These are phyloP conservation scores for Rhodophaea formosa DNA, from an alignment of 2,888 invertebrate species.

Conservation along the genomic window DNA sequence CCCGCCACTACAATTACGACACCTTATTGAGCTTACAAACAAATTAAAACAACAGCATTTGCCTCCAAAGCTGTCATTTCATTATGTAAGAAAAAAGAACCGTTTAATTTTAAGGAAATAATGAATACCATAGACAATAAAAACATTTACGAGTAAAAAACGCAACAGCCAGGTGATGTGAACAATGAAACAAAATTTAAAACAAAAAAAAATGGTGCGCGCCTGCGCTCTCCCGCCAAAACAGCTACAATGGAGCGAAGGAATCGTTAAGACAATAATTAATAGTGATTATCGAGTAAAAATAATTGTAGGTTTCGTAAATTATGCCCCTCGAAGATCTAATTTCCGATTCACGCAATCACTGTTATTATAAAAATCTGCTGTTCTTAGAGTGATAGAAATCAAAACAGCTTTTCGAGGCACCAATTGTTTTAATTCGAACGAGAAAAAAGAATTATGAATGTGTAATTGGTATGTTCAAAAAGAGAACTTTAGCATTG, in stretches of 20 bases:
- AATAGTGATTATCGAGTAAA: conserved; percentile 64
- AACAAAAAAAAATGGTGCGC: conserved; percentile 18
- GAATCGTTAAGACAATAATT: conserved; percentile 59
- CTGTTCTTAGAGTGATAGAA: conserved; percentile 49
- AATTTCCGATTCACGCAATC: conserved; percentile 57
- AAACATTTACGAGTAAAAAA: conserved; percentile 20
- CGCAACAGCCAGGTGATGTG: conserved; percentile 25
- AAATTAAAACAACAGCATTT: neutral
- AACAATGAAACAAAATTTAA: conserved; percentile 26
- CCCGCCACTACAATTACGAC: neutral
- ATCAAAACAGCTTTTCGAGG: conserved; percentile 52
- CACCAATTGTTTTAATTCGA: conserved; percentile 71
- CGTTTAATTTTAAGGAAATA: conserved; percentile 17
- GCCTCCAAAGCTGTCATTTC: conserved; percentile 9
- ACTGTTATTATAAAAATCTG: conserved; percentile 60
- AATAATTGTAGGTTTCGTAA: conserved; percentile 64
- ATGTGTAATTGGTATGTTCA: conserved; percentile 66
- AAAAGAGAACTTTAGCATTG: conserved; percentile 59
- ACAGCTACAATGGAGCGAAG: conserved; percentile 36
- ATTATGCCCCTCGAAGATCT: conserved; percentile 55
- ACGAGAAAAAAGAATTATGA: conserved; percentile 66
- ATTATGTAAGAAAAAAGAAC: neutral
- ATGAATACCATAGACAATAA: conserved; percentile 16
- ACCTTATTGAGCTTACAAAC: neutral
- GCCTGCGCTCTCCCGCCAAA: conserved; percentile 6